A percentile compares a stretch with the other conserved stretches of the same genome.
Conservation (phyloP, 2,888 invertebrate genomes). For the Buathra laborator region DNA sequence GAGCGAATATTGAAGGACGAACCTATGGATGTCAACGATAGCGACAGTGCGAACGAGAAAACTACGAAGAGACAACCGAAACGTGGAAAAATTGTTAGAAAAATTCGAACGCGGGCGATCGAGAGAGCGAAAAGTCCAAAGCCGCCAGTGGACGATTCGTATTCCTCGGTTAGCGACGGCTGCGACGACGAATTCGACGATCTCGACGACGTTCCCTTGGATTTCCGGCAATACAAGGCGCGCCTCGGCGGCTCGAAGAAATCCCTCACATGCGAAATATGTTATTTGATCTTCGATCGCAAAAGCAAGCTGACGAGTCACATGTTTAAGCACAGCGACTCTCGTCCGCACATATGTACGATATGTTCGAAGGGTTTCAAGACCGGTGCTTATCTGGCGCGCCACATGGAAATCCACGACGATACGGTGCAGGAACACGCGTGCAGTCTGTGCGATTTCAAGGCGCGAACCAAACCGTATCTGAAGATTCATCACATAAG, state of each 20-base stretch:
- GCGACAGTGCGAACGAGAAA: conserved; percentile 24
- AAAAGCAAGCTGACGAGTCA: conserved; percentile 80
- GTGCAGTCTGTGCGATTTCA: conserved; percentile 79
- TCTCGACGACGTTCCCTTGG: conserved; percentile 76
- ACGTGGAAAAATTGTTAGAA: conserved; percentile 10
- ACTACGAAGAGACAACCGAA: conserved; percentile 20
- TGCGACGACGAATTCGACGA: conserved; percentile 70
- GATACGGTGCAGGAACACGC: conserved; percentile 76
- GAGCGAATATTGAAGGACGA: conserved; percentile 13
- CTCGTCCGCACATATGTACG: conserved; percentile 79
- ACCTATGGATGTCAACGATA: conserved; percentile 18
- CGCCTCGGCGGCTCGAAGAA: conserved; percentile 66
- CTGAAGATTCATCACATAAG: conserved; percentile 81
- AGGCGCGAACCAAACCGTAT: conserved; percentile 80
- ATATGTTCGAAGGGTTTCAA: conserved; percentile 81
- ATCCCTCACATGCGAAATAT: conserved; percentile 79
- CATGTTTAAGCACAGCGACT: conserved; percentile 80
- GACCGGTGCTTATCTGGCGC: conserved; percentile 76
- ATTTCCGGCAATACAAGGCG: conserved; percentile 71
- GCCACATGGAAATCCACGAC: conserved; percentile 81
- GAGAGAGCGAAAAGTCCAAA: conserved; percentile 34
- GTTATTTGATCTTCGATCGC: conserved; percentile 77
- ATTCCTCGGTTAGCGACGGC: conserved; percentile 12
- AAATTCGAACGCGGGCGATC: conserved; percentile 1
- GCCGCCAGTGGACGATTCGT: conserved; percentile 16